Percentiles rank a stretch among this genome's conserved stretches.
Evolutionary conservation across 1,140 invertebrate genomes (phyloP).

Genomic region (Diachasmimorpha longicaudata): DNA sequence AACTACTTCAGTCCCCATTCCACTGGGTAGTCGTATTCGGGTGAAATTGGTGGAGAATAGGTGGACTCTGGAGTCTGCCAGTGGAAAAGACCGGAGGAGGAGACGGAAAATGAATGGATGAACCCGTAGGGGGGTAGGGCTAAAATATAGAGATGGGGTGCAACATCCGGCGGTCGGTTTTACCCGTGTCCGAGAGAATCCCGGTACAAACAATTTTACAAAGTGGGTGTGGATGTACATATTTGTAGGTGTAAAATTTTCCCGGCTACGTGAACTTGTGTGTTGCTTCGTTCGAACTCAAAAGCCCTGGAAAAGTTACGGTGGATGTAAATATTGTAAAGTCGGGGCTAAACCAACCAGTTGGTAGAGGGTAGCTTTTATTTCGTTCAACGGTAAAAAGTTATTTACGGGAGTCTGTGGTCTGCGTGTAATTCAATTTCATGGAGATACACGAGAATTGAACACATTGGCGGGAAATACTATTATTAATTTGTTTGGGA

Average conservation of each 20-base stretch:
- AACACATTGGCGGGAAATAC: background rate
- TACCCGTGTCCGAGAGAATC: slow-evolving; percentile 8
- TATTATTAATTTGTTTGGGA: background rate
- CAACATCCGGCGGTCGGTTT: slow-evolving; percentile 21
- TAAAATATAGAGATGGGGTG: background rate
- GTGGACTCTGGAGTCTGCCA: slow-evolving; percentile 20
- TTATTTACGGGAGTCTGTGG: background rate
- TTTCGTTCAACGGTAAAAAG: background rate
- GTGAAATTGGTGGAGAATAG: slow-evolving; percentile 34
- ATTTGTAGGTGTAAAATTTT: background rate
- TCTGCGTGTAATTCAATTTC: background rate
- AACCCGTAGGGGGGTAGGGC: background rate
- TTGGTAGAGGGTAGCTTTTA: background rate
- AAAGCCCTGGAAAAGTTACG: slow-evolving; percentile 6
- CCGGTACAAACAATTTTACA: slow-evolving; percentile 19
- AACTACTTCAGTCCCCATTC: background rate
- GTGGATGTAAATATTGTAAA: slow-evolving; percentile 9
- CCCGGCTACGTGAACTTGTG: background rate
- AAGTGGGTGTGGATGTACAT: slow-evolving; percentile 1
- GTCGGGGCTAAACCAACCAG: background rate
- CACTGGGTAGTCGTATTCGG: background rate
- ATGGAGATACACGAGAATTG: background rate
- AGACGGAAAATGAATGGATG: background rate
- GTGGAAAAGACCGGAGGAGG: slow-evolving; percentile 7
- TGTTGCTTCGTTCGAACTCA: background rate